Evolutionary conservation across 2,797 vertebrate species (phyloP), one percentile per base, ranked within the genome.

Genomic region (Selene dorsalis): DNA sequence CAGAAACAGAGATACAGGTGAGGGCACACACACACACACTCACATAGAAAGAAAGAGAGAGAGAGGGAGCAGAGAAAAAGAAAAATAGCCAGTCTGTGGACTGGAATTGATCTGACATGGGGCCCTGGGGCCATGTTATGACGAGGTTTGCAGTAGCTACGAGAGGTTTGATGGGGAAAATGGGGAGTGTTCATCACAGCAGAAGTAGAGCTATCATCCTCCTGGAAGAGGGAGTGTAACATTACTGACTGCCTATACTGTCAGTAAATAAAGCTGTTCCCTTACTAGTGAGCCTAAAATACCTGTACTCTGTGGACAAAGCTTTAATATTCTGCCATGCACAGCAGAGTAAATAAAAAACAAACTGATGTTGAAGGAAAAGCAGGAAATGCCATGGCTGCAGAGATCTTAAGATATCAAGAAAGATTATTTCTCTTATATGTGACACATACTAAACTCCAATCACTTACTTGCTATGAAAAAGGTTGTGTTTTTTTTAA

Each of bases 261-360:
- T 62, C 63, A 67, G 76, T 72, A 83, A 79, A 88, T 84, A 84
- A 84, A 83, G 69, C 70, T 62, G 65, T 75, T 64, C 30, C 57
- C 43, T 65, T 58, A 50, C 78, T 83, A 84, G 86, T 87, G 71
- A 84, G 68, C 65, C 73, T 32, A 26, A 52, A 73, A 82, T 70
- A 74, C 55, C 60, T 47, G 26, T 43, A 48, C 60, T 79, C 66
- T 12, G n/a, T 0, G 14, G 77, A 80, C 55, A 24, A 45, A 76
- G 64, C 66, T 73, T 69, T 64, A 69, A 80, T 71, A 57, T 72
- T 73, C 71, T 67, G 28, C 28, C 47, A 63, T 14, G 16, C 28
- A 16, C 58, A 38, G 55, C 63, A 62, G 39, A 79, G 52, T 66
- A 75, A 75, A 78, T 43, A 75, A 73, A 28, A 50, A 32, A 41